Evolutionary conservation across 2,888 invertebrate species (phyloP).

Genomic region (Spicauda simplicius): DNA sequence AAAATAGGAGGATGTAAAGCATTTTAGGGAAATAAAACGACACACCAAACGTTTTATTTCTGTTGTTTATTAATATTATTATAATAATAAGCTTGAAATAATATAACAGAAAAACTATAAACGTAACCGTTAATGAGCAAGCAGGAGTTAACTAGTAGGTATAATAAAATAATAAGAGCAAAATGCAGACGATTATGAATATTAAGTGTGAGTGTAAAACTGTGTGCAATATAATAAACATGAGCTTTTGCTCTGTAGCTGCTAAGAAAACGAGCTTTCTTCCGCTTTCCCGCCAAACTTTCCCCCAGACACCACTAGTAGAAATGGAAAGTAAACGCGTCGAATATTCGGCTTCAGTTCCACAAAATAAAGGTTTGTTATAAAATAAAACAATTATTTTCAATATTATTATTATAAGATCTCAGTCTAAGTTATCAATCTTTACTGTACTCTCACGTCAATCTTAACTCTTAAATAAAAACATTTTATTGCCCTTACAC

Average conservation of each 20-base stretch:
- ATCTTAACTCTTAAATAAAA: too few species aligned
- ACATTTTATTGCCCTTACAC: too few species aligned
- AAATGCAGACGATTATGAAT: background rate
- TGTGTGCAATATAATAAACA: background rate
- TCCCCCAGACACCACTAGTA: constrained; percentile 12
- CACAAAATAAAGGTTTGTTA: background rate
- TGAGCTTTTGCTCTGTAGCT: background rate
- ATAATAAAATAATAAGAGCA: background rate
- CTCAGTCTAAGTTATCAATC: too few species aligned
- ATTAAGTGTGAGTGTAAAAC: too few species aligned
- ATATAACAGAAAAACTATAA: background rate
- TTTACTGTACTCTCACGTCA: too few species aligned
- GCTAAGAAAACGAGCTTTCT: background rate
- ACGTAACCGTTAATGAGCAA: background rate
- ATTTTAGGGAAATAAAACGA: too few species aligned
- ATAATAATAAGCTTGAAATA: background rate
- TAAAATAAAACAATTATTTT: background rate
- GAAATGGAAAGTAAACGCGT: constrained; percentile 6
- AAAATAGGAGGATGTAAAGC: too few species aligned
- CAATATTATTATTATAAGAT: too few species aligned
- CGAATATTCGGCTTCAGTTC: constrained; percentile 4
- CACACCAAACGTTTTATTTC: too few species aligned
- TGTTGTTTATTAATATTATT: background rate
- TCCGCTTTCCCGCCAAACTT: constrained; percentile 24
- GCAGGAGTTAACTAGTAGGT: background rate